Conservation (phyloP, 1,140 invertebrate genomes). For the Cydia pomonella region DNA sequence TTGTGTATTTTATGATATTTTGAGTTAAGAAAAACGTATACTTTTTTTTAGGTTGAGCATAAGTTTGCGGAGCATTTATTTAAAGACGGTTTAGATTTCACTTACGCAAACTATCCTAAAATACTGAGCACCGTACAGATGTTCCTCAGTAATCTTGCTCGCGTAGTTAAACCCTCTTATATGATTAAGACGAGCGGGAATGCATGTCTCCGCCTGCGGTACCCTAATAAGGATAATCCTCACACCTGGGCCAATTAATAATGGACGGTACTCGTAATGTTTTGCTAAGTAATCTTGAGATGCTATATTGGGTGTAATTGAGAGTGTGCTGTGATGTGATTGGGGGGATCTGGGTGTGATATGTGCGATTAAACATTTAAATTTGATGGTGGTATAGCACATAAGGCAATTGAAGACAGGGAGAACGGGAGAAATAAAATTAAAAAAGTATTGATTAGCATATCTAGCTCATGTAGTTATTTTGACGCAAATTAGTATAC, state of each 20-base stretch:
- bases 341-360: neutral
- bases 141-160: slow-evolving; percentile 28
- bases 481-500: too few relatives aligned
- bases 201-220: slow-evolving; percentile 63
- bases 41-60: too few relatives aligned
- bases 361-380: neutral
- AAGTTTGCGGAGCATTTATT: too few relatives aligned
- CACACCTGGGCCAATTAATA: slow-evolving; percentile 75
- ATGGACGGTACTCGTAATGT: slow-evolving; percentile 58
- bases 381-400: neutral
- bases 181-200: slow-evolving; percentile 41
- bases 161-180: slow-evolving; percentile 32
- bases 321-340: neutral
- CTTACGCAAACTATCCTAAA: slow-evolving; percentile 4
- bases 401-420: neutral
- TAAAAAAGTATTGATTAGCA: too few relatives aligned
- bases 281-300: slow-evolving; percentile 28
- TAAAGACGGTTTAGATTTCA: neutral
- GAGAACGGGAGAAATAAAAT: too few relatives aligned
- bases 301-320: slow-evolving; percentile 13
- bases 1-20: too few relatives aligned
- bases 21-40: too few relatives aligned
- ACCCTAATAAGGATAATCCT: slow-evolving; percentile 70
- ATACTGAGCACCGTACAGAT: slow-evolving; percentile 1
- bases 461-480: too few relatives aligned